phyloP scores from a whole-genome alignment of 2,797 vertebrate species.

The Sylvilagus floridanus region DNA sequence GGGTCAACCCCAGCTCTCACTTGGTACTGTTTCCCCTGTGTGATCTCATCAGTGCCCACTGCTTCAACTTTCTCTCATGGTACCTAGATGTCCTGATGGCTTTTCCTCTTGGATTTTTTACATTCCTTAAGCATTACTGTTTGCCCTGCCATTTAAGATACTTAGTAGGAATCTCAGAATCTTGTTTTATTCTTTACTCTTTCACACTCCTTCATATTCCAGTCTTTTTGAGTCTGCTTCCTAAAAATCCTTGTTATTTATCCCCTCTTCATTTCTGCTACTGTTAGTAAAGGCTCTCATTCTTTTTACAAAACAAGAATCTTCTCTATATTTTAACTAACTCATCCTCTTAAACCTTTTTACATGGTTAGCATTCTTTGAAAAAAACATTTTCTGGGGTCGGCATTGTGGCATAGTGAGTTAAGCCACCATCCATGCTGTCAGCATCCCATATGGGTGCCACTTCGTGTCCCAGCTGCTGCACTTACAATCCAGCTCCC shows the following conservation, averaged over 20 bases:
- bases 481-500: too few relatives aligned
- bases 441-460: background rate
- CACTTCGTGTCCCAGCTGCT: too few relatives aligned
- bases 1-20: background rate
- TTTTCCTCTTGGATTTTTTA: background rate
- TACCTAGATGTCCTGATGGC: background rate
- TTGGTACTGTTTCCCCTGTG: background rate
- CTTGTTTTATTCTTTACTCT: conserved; percentile 1
- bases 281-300: background rate
- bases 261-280: background rate
- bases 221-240: conserved; percentile 36
- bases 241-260: background rate
- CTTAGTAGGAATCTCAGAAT: background rate
- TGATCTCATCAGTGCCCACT: background rate
- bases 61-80: background rate
- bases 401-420: too few relatives aligned
- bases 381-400: background rate
- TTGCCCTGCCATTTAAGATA: background rate
- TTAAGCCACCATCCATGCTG: background rate
- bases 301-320: conserved; percentile 11
- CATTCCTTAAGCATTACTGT: conserved; percentile 41
- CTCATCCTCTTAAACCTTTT: background rate
- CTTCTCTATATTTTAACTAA: background rate
- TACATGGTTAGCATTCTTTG: background rate
- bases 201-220: background rate